Conservation (phyloP, 2,113 vertebrate species). For the Sylvicapra grimmia region DNA sequence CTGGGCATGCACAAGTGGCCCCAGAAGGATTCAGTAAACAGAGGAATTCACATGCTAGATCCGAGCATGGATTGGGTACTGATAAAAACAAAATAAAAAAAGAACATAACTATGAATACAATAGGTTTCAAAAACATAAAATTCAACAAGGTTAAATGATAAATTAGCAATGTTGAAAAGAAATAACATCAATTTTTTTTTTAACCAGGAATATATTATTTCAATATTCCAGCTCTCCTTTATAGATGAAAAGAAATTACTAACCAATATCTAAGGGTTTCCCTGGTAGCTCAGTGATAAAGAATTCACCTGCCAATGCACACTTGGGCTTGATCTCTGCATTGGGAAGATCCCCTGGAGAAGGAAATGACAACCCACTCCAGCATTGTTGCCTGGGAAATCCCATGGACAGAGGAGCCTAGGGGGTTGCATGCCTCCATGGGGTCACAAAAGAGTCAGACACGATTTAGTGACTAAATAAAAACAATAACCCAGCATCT, state of each 20-base stretch:
- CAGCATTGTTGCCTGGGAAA: neutral
- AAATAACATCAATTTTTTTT: neutral
- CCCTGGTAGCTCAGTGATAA: neutral
- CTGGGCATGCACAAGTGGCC: constrained; percentile 92
- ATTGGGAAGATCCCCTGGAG: neutral
- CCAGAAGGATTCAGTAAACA: constrained; percentile 95
- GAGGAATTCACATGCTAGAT: constrained; percentile 92
- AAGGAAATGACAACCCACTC: neutral
- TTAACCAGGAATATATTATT: neutral
- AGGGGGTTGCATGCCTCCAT: neutral
- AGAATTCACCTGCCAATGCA: neutral
- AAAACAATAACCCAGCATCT: accelerated
- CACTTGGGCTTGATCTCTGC: neutral
- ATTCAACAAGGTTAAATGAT: neutral
- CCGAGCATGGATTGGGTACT: constrained; percentile 93
- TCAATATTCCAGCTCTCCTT: neutral
- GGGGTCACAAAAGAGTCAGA: neutral
- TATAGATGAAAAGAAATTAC: neutral
- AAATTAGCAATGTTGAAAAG: neutral
- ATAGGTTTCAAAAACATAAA: neutral
- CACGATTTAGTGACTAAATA: neutral
- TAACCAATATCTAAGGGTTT: neutral
- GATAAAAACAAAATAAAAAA: constrained; percentile 51
- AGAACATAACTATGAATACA: neutral
- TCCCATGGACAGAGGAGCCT: neutral